phyloP scores from a whole-genome alignment of 2,888 invertebrate genomes.

The Parnassius apollo region DNA sequence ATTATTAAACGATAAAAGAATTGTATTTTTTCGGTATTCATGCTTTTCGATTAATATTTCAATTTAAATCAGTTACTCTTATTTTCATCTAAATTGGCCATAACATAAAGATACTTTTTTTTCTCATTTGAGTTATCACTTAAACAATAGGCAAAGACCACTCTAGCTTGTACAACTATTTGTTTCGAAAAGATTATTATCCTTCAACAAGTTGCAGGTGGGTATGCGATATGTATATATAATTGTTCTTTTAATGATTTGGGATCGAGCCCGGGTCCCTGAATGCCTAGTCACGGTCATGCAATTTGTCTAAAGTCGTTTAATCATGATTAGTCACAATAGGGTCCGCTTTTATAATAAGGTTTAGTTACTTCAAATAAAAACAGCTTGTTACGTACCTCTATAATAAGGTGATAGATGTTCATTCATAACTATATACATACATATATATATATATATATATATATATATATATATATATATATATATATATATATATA shows the following conservation, averaged over 20 bases:
- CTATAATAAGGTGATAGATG: constrained; percentile 23
- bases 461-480: too few species aligned
- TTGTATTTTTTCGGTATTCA: too few species aligned
- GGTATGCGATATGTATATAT: constrained; percentile 78
- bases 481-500: too few species aligned
- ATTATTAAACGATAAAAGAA: too few species aligned
- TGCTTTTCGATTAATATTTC: too few species aligned
- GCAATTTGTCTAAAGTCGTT: constrained; percentile 81
- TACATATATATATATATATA: too few species aligned
- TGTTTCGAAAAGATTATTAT: constrained; percentile 77
- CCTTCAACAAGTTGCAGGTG: constrained; percentile 77
- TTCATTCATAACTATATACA: not conserved
- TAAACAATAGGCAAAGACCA: constrained; percentile 45
- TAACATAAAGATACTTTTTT: not conserved
- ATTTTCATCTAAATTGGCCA: not conserved
- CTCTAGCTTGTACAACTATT: constrained; percentile 58
- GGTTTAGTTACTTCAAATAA: constrained; percentile 65
- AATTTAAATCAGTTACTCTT: not conserved
- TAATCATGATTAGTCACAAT: constrained; percentile 82
- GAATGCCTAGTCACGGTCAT: constrained; percentile 79
- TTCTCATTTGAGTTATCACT: constrained; percentile 29
- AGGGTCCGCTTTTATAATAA: constrained; percentile 71
- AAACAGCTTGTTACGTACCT: constrained; percentile 53
- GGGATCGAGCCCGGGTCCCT: constrained; percentile 65
- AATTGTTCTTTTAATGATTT: constrained; percentile 81